Evolutionary conservation across 2,888 invertebrate genomes (phyloP), one percentile per base, ranked within the genome.

Genomic region (Drosophila villosipedis): DNA sequence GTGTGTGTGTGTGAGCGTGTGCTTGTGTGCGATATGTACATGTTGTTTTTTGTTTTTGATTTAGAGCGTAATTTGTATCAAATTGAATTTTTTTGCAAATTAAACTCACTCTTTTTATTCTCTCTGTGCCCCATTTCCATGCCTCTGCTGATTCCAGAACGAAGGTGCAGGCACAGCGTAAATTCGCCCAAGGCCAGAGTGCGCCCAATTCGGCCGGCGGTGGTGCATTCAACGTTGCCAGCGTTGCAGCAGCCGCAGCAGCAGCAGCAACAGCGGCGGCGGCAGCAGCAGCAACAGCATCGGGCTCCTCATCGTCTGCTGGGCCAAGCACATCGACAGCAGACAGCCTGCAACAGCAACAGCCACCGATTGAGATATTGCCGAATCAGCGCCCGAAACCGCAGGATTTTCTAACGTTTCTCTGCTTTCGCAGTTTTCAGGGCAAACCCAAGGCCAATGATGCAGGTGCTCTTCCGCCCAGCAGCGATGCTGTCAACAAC

Each of bases 121-220:
- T 47, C 49, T 22, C 28, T 58, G 33, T 64, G 12, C 9, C 16
- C 41, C 16, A 64, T 31, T 70, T 25, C 31, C 25, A 5, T 14
- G 30, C 12, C 33, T 22, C 52, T 49, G 28, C 28, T 33, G 12
- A 30, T 50, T 81, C 9, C 93, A 96, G 96, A 92, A 95, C 96
- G 53, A 96, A 96, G 94, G 96, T 97, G 68, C 97, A 97, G 92
- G 97, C 97, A 52, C 97, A 97, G 93, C 94, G 97, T 74, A 97
- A 97, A 94, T 97, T 97, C 94, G 97, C 97, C 41, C 97, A 97
- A 93, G 97, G 97, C n/a, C 97, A 97, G 93, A 96, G 96, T 80
- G 95, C 95, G 25, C 95, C 95, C 39, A 93, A 93, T 16, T 28
- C 57, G 25, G 52, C 65, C 82, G 92, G 91, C n/a, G 88, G 91